Percentiles rank a stretch among this genome's conserved stretches.
Evolutionary conservation across 92 coral and sea anemone species (phyloP).

Genomic region (Phenganax subtilis): DNA sequence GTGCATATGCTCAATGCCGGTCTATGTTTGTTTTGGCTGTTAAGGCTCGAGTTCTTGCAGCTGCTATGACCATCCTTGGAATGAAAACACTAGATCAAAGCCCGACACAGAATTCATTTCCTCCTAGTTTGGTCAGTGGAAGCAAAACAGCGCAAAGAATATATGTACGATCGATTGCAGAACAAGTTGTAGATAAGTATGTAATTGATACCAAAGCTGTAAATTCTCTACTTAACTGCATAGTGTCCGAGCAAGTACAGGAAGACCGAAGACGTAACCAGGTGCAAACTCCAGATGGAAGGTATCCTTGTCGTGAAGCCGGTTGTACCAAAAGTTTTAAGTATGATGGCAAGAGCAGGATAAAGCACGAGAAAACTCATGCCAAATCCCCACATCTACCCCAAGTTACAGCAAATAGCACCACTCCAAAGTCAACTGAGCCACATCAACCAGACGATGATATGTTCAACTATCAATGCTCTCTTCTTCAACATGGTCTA

Average conservation of each 20-base stretch:
- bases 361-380: background rate
- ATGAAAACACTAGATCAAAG: slow-evolving; percentile 1
- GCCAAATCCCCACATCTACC: background rate
- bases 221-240: background rate
- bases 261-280: slow-evolving; percentile 1
- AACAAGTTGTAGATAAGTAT: slow-evolving; percentile 12
- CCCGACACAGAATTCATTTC: slow-evolving; percentile 12
- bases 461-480: slow-evolving; percentile 39
- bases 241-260: background rate
- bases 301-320: slow-evolving; percentile 22
- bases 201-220: slow-evolving; percentile 1
- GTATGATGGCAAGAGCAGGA: slow-evolving; percentile 9
- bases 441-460: slow-evolving; percentile 13
- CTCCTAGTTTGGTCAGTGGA: background rate
- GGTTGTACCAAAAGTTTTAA: slow-evolving; percentile 21
- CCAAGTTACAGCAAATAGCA: too few species aligned
- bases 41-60: slow-evolving; percentile 14
- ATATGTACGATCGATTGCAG: slow-evolving; percentile 13
- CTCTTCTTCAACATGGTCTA: slow-evolving; percentile 13
- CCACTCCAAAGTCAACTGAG: too few species aligned
- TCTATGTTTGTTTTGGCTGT: slow-evolving; percentile 30
- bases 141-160: background rate
- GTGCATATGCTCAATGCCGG: slow-evolving; percentile 6
- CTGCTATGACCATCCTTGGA: slow-evolving; percentile 17
- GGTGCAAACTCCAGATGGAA: slow-evolving; percentile 18